Evolutionary conservation across 1,140 invertebrate species (phyloP), one percentile per base, ranked within the genome.

Genomic region (Trichonephila inaurata): DNA sequence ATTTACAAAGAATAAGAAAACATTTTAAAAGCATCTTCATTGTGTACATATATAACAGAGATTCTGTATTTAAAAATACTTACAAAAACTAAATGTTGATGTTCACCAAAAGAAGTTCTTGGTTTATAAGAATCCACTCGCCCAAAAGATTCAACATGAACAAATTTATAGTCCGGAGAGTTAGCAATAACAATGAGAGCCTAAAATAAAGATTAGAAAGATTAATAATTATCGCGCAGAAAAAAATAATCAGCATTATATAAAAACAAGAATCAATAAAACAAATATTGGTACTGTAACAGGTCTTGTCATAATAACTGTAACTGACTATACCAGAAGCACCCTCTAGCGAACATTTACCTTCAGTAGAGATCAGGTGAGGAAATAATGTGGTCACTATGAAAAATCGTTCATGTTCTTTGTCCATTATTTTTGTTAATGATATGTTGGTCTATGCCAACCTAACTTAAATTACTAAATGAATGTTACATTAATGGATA

Each of bases 51-150:
- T 4, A 40, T 40, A 40, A 51, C 51, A 51, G 2, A 72, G 2
- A 28, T 72, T 72, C 1, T 21, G 16, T 69, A 72, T 72, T 72
- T 24, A 19, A 40, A 18, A 4, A 8, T n/a, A 98, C 98, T 95
- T 98, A 99, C 97, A 96, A 98, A 99, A 94, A 99, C 97, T 95
- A 99, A 98, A 96, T 99, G 98, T 95, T 99, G 98, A 96, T 99
- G 98, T 95, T 99, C 98, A 81, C 98, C 98, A 95, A 97, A 98
- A 3, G 98, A 98, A 28, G 98, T 98, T 89, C 98, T 96, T 1
- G 98, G 98, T 95, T 97, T 97, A 94, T 96, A 96, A 21, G 95
- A 95, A 95, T 97, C 97, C 82, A 98, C 98, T 93, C 98, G 97
- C 85, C 98, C 98, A 95, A 98, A 97, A 94, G 98, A 97, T 95